Evolutionary conservation across 2,113 vertebrate genomes (phyloP).

Genomic region (Dipodomys spectabilis): DNA sequence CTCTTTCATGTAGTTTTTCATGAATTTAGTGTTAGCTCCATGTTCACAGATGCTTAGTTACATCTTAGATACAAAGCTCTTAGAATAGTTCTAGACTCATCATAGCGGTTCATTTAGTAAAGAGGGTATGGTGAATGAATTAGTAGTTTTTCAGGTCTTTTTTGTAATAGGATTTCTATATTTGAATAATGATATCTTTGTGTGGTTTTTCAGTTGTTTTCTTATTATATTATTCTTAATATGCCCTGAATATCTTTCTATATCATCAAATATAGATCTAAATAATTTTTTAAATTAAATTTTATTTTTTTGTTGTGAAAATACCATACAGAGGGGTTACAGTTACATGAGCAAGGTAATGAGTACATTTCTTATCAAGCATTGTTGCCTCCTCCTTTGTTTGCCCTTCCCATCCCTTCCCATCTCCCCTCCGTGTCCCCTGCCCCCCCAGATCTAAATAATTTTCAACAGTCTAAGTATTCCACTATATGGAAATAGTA

Average conservation of each 20-base stretch:
- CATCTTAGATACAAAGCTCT: neutral
- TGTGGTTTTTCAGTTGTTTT: neutral
- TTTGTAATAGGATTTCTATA: neutral
- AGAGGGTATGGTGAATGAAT: neutral
- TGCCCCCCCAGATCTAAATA: neutral
- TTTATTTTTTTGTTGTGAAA: too few species aligned
- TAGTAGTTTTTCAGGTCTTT: neutral
- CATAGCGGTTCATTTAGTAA: neutral
- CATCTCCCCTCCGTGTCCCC: too few species aligned
- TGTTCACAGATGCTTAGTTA: neutral
- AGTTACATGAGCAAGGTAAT: too few species aligned
- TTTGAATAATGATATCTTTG: neutral
- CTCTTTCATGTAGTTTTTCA: neutral
- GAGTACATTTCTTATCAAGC: too few species aligned
- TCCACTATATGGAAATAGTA: neutral
- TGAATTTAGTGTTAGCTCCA: neutral
- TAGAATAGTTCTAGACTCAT: neutral
- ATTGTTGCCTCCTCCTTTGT: too few species aligned
- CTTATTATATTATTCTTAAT: neutral
- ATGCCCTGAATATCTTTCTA: neutral
- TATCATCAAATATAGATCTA: neutral
- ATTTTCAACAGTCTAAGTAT: constrained; percentile 13
- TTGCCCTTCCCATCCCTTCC: too few species aligned
- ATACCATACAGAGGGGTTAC: too few species aligned
- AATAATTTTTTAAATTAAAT: neutral